phyloP scores from a whole-genome alignment of 2,797 vertebrate species.

The Squalus acanthias region DNA sequence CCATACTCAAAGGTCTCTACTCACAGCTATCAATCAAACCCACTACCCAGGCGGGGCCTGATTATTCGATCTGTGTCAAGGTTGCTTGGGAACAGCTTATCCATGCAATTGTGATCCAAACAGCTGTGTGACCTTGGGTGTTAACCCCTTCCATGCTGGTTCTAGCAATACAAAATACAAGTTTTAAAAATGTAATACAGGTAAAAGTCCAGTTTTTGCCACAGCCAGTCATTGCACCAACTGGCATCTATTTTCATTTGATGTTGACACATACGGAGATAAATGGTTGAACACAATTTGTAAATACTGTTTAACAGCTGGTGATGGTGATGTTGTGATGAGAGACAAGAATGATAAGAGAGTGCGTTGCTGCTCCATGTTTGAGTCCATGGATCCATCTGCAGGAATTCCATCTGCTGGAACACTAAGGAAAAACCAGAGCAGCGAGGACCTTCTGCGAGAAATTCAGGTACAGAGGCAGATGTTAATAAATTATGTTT shows the following conservation, averaged over 20 bases:
- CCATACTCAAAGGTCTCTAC: not conserved
- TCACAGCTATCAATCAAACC: not conserved
- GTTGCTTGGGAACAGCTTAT: not conserved
- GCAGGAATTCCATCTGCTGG: constrained; percentile 52
- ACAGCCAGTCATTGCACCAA: not conserved
- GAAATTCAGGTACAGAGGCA: constrained; percentile 72
- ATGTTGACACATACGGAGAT: not conserved
- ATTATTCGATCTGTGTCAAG: not conserved
- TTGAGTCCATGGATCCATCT: constrained; percentile 73
- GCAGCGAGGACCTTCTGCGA: constrained; percentile 84
- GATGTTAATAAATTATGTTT: not conserved
- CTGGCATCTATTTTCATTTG: not conserved
- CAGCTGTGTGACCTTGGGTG: not conserved
- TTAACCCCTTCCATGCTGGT: not conserved
- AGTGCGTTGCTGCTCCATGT: constrained; percentile 85
- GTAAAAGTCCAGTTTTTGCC: not conserved
- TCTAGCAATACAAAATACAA: not conserved
- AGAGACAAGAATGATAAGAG: constrained; percentile 75
- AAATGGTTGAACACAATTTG: not conserved
- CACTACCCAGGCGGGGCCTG: not conserved
- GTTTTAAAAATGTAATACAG: not conserved
- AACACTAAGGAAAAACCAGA: constrained; percentile 85
- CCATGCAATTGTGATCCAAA: not conserved
- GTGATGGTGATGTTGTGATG: constrained; percentile 67
- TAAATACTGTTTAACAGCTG: constrained; percentile 47